Percentiles rank a stretch among this genome's conserved stretches.
Conservation (phyloP, 2,888 invertebrate genomes). For the Phengaris arion region DNA sequence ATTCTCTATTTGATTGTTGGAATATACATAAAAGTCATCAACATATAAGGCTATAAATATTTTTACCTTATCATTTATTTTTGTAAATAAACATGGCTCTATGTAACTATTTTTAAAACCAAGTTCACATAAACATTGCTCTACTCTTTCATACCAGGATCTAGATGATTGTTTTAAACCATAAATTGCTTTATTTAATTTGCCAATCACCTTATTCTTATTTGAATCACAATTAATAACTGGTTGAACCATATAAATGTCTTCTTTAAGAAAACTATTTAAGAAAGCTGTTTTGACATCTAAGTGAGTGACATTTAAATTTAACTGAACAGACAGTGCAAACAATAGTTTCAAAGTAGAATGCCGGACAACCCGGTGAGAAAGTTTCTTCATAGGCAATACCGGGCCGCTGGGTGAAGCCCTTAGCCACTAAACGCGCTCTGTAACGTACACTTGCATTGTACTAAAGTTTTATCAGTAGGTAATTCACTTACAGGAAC, state of each 20-base stretch:
- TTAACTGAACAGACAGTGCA: too few species aligned
- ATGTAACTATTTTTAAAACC: slow-evolving; percentile 22
- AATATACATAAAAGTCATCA: slow-evolving; percentile 32
- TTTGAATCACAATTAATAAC: neutral
- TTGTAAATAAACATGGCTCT: slow-evolving; percentile 32
- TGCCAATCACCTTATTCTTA: neutral
- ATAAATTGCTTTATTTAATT: slow-evolving; percentile 21
- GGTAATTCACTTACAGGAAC: neutral
- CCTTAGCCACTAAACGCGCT: slow-evolving; percentile 36
- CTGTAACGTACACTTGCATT: slow-evolving; percentile 25
- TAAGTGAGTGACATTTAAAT: neutral
- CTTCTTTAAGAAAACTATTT: slow-evolving; percentile 18
- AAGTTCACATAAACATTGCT: slow-evolving; percentile 27
- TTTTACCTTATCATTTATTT: slow-evolving; percentile 25
- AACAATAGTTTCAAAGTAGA: too few species aligned
- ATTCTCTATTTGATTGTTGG: slow-evolving; percentile 29
- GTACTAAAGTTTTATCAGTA: slow-evolving; percentile 9
- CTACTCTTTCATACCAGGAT: slow-evolving; percentile 27
- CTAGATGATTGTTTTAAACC: slow-evolving; percentile 4
- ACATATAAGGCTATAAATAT: neutral
- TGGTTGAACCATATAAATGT: slow-evolving; percentile 10
- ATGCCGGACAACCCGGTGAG: too few species aligned
- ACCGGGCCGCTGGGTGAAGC: too few species aligned
- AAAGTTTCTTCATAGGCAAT: too few species aligned
- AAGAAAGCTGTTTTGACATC: slow-evolving; percentile 6